These are phyloP conservation scores for Lindbergichthys nudifrons DNA, from an alignment of 2,797 vertebrate genomes.

Conservation along the genomic window DNA sequence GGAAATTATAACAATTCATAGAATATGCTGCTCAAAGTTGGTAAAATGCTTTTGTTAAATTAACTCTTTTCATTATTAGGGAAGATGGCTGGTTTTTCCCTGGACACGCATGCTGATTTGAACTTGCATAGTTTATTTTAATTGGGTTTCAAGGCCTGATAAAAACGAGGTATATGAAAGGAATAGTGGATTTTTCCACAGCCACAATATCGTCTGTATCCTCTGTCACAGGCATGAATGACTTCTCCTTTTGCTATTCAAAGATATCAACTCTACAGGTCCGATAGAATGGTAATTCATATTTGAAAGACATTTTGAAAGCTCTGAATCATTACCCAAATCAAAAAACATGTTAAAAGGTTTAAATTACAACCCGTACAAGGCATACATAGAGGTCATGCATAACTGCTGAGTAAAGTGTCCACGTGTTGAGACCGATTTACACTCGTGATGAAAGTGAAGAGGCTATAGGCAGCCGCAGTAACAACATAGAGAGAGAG, in stretches of 20 bases:
- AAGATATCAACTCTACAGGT: background rate
- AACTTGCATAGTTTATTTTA: constrained; percentile 41
- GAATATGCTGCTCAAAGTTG: constrained; percentile 39
- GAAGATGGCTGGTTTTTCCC: constrained; percentile 33
- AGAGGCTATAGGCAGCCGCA: too few relatives aligned
- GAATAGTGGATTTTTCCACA: constrained; percentile 14
- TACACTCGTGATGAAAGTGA: too few relatives aligned
- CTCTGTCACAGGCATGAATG: background rate
- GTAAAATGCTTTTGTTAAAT: constrained; percentile 38
- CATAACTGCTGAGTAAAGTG: background rate
- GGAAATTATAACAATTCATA: constrained; percentile 40
- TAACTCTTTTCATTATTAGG: constrained; percentile 42
- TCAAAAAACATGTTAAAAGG: background rate
- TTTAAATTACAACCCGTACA: background rate
- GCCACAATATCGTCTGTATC: constrained; percentile 12
- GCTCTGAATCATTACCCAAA: background rate
- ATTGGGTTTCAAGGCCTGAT: constrained; percentile 56
- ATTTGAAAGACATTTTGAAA: background rate
- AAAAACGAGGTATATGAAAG: constrained; percentile 25
- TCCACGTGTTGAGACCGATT: background rate
- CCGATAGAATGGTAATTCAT: background rate
- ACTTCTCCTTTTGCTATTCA: background rate
- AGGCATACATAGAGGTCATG: too few relatives aligned
- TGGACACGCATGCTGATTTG: constrained; percentile 40
- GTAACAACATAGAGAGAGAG: too few relatives aligned